Conservation (phyloP, 2,888 invertebrate genomes). For the Epiblema foenella region DNA sequence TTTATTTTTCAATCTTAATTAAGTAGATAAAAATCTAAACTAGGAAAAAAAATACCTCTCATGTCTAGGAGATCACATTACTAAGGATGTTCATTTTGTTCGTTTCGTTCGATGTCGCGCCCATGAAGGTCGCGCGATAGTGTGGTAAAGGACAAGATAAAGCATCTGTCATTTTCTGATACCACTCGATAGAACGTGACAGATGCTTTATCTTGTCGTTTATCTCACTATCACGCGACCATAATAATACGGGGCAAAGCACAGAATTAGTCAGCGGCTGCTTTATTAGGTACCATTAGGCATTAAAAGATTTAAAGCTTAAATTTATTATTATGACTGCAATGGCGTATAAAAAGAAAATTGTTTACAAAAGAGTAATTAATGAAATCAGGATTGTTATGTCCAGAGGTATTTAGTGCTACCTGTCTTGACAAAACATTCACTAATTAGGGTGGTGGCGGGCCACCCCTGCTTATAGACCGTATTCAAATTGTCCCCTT, state of each 20-base stretch:
- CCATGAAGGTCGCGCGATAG: too few species aligned
- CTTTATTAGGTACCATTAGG: conserved; percentile 31
- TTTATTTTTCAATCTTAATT: neutral
- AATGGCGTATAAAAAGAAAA: conserved; percentile 37
- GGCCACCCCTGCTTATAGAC: conserved; percentile 27
- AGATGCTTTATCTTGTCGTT: too few species aligned
- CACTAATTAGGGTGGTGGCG: conserved; percentile 35
- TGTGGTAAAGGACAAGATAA: too few species aligned
- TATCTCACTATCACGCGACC: too few species aligned
- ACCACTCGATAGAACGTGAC: too few species aligned
- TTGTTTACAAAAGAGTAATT: conserved; percentile 34
- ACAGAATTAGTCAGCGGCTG: conserved; percentile 26
- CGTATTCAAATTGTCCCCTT: conserved; percentile 35
- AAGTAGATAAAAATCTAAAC: neutral
- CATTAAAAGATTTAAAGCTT: conserved; percentile 32
- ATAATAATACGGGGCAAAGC: neutral
- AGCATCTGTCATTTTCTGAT: too few species aligned
- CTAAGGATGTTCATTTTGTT: conserved; percentile 21
- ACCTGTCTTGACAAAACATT: conserved; percentile 30
- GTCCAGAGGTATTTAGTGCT: conserved; percentile 25
- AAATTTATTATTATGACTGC: conserved; percentile 33
- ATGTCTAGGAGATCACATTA: conserved; percentile 12
- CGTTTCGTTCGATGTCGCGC: conserved; percentile 12
- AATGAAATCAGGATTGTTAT: conserved; percentile 36
- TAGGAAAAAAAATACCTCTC: neutral